phyloP scores from a whole-genome alignment of 2,797 vertebrate genomes.

The Enteromius mattozi region DNA sequence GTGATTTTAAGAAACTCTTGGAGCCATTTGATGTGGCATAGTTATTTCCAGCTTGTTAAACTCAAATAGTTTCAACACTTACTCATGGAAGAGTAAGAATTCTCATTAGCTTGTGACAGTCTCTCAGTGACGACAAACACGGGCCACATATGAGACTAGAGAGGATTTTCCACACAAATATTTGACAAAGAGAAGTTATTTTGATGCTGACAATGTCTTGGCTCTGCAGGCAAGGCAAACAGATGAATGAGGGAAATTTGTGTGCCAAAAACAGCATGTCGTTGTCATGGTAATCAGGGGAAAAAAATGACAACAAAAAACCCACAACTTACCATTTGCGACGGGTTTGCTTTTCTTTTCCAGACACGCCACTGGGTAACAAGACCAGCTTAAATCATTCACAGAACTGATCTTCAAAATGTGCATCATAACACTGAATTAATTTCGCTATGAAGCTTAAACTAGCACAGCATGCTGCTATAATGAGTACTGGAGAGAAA shows the following conservation, averaged over 20 bases:
- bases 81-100: conserved; percentile 28
- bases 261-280: conserved; percentile 30
- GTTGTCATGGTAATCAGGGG: conserved; percentile 31
- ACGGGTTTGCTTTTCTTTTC: conserved; percentile 4
- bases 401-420: conserved; percentile 5
- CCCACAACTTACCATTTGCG: conserved; percentile 19
- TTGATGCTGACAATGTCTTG: conserved; percentile 39
- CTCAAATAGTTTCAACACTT: conserved; percentile 31
- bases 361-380: conserved; percentile 4
- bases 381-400: conserved; percentile 19
- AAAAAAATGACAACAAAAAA: neutral
- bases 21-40: conserved; percentile 16
- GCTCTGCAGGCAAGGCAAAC: conserved; percentile 36
- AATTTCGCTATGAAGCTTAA: neutral
- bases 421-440: neutral
- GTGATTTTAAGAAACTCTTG: conserved; percentile 28
- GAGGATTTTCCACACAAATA: conserved; percentile 36
- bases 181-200: conserved; percentile 35
- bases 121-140: conserved; percentile 38
- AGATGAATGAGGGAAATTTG: conserved; percentile 33
- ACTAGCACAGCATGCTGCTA: neutral
- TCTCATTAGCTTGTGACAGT: conserved; percentile 51
- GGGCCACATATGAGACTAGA: conserved; percentile 18
- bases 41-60: conserved; percentile 49
- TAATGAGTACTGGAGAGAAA: conserved; percentile 1